Evolutionary conservation across 2,797 vertebrate species (phyloP), one percentile per base, ranked within the genome.

Genomic region (Enteromius treurensis): DNA sequence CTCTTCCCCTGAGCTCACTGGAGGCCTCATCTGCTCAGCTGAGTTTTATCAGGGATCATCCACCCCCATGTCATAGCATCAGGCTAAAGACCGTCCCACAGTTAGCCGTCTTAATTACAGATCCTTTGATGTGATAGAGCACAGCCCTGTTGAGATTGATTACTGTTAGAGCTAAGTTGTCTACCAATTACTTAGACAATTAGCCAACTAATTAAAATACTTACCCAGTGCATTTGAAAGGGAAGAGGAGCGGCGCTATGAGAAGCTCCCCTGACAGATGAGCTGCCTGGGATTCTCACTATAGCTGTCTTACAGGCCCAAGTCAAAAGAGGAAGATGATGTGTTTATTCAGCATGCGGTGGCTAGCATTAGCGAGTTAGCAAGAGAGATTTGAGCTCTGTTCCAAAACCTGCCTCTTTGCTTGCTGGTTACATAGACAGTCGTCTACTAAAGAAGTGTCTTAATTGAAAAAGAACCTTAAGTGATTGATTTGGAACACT

Each of bases 141-240:
- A 93, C 93, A 96, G 96, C 95, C 96, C 96, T 97, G 96, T 96
- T 97, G 96, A 98, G 95, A 98, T 98, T 98, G 97, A 99, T 98
- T 98, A 98, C 97, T 98, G 96, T 97, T 97, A 98, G 97, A 98
- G 97, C 96, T 94, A 96, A 98, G 96, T 98, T 97, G 97, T 97
- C 97, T 99, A 96, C 97, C 97, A 98, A 99, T 99, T 99, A 99
- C 97, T 97, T 97, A 98, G 97, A 97, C 97, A 99, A 98, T 99
- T 99, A 98, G 96, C 96, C 96, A 96, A 97, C 97, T 99, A 98
- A 99, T 99, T 99, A 99, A 98, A 99, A 99, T 97, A 98, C 97
- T 99, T 97, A 98, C 96, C 96, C 96, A 96, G 94, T 91, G 95
- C 96, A 95, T 97, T 96, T 96, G 96, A 96, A 98, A 95, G 95